Percentiles rank a stretch among this genome's conserved stretches.
Evolutionary conservation across 2,113 vertebrate genomes (phyloP).

Genomic region (Thamnophis sirtalis): DNA sequence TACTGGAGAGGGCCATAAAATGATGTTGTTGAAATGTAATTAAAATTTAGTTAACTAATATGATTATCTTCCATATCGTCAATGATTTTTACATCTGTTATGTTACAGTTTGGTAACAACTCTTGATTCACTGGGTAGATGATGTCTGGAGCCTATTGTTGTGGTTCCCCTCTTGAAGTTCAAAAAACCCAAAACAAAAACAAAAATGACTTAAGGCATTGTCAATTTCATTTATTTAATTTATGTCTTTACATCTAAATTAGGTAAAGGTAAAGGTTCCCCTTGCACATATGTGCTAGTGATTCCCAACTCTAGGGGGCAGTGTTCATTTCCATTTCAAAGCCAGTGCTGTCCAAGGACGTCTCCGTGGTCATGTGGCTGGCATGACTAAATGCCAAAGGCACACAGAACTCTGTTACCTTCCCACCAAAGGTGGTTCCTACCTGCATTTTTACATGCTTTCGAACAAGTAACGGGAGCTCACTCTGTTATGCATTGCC

Average conservation of each 20-base stretch:
- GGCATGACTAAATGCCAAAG: no score
- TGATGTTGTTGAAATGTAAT: slow-evolving; percentile 20
- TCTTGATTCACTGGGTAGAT: background rate
- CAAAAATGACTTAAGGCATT: background rate
- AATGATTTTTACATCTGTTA: background rate
- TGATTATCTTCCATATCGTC: background rate
- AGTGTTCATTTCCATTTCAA: no score
- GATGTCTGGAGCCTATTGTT: background rate
- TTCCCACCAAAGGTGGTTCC: no score
- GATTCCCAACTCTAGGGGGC: no score
- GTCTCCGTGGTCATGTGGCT: no score
- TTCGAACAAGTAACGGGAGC: no score
- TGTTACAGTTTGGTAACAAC: background rate
- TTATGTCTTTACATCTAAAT: background rate
- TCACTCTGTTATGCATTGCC: no score
- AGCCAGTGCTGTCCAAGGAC: no score
- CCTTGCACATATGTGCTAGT: no score
- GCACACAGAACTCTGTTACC: no score
- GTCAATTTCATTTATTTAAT: no score
- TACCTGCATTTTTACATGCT: no score
- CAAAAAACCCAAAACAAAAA: background rate
- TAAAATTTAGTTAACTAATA: background rate
- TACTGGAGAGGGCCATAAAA: background rate
- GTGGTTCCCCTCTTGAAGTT: background rate
- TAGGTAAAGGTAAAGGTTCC: background rate